Evolutionary conservation across 2,888 invertebrate species (phyloP).

Genomic region (Drosophila koepferae): DNA sequence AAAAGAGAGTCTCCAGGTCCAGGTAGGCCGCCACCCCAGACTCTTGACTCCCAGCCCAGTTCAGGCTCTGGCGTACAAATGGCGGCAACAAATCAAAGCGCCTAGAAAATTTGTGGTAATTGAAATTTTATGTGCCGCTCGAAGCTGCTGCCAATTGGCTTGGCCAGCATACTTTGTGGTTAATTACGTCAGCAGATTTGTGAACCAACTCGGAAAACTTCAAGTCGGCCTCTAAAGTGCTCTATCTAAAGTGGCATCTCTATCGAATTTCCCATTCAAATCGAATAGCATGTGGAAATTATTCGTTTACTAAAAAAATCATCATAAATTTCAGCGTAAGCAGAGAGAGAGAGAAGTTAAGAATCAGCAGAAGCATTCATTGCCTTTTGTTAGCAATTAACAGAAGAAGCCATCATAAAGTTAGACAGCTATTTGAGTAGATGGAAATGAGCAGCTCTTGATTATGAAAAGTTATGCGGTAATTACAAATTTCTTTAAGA

Average conservation of each 20-base stretch:
- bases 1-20: constrained; percentile 4
- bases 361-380: constrained; percentile 19
- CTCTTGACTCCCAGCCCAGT: constrained; percentile 15
- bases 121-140: constrained; percentile 72
- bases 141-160: constrained; percentile 65
- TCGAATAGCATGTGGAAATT: constrained; percentile 16
- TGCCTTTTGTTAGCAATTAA: constrained; percentile 1
- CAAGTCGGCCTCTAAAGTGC: constrained; percentile 15
- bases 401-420: constrained; percentile 6
- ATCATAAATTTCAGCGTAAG: constrained; percentile 21
- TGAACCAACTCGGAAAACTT: constrained; percentile 5
- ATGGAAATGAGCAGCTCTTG: background rate
- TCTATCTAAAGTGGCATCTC: constrained; percentile 50
- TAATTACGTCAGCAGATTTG: constrained; percentile 63
- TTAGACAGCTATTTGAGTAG: background rate
- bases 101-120: constrained; percentile 71
- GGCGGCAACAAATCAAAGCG: constrained; percentile 71
- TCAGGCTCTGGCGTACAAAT: constrained; percentile 36
- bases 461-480: background rate
- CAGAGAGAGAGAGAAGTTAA: background rate
- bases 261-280: constrained; percentile 16
- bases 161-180: constrained; percentile 61
- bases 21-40: constrained; percentile 36
- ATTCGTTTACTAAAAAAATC: constrained; percentile 6
- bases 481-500: background rate